Base-by-base conservation (phyloP, 2,113 vertebrate species). In the Anser cygnoides region DNA sequence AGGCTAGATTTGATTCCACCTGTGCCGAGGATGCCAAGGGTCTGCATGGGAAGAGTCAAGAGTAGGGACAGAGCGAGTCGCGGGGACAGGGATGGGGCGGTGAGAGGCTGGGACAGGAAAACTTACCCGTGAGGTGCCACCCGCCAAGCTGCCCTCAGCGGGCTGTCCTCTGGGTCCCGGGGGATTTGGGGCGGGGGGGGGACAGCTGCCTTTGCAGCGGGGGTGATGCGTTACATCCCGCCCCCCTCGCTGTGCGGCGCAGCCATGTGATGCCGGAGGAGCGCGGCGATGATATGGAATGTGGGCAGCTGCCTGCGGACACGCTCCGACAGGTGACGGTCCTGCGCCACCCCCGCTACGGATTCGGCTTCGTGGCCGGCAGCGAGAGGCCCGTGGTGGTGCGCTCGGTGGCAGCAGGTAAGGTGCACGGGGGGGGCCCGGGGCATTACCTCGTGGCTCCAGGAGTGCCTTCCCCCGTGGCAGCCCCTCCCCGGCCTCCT, bases 321-420 rank as follows among this genome's bases (percentile, higher is more conserved):
- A 98, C 98, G 82, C 97, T 99, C 97, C 98, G 98, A 98, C 98
- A 99, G 97, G 99, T 99, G 98, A 99, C 97, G 94, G 98, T 99
- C 98, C 98, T 98, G 91, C 98, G 99, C 89, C 98, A 99, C 97
- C 98, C 98, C 31, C 93, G 90, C 96, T 98, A 98, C 98, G 99
- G 99, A 98, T 99, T 99, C 49, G 99, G 99, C 97, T 99, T 99
- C 89, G 97, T 99, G 96, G 99, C 99, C 26, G 98, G 99, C 98
- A 99, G 99, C 73, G 99, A 99, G 98, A 98, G 98, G 96, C 99
- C 99, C 7, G 98, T 99, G 96, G 98, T 99, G 95, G 98, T 99
- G 92, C 98, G 98, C 96, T 99, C 99, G 21, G 99, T 99, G 98
- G 99, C 98, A 93, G 97, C 98, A 98, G 99, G 99, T 99, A 98